A percentile compares a stretch with the other conserved stretches of the same genome.
These are phyloP conservation scores for Macaca nemestrina DNA, from an alignment of 2,113 vertebrate genomes.

Conservation along the genomic window DNA sequence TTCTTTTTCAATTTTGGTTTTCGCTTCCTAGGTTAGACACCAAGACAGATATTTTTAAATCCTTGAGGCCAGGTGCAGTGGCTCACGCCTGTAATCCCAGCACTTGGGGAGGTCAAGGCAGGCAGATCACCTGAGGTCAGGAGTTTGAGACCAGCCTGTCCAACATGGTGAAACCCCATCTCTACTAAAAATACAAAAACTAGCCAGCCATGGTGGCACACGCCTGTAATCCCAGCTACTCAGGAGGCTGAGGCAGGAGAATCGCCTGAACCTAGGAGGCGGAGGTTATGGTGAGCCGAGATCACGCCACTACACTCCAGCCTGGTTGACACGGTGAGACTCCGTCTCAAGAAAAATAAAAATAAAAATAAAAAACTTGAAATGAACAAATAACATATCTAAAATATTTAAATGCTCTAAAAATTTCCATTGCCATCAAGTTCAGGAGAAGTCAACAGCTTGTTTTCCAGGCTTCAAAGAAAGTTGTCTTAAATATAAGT, in stretches of 20 bases:
- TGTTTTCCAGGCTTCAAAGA: slow-evolving; percentile 22
- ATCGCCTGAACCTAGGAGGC: too few relatives aligned
- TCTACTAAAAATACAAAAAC: background rate
- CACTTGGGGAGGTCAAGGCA: too few relatives aligned
- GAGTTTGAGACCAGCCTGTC: background rate
- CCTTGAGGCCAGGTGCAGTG: background rate
- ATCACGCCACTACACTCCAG: too few relatives aligned
- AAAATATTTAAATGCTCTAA: background rate
- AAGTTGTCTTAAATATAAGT: slow-evolving; percentile 6
- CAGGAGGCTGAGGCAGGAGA: too few relatives aligned
- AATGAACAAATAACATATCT: slow-evolving; percentile 25
- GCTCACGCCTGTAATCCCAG: too few relatives aligned
- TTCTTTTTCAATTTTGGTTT: background rate
- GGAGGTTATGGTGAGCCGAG: too few relatives aligned
- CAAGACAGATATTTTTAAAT: background rate
- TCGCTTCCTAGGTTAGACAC: background rate
- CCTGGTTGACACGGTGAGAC: too few relatives aligned
- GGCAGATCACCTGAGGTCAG: background rate
- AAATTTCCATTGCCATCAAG: background rate
- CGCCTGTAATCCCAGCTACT: too few relatives aligned
- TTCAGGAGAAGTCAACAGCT: background rate
- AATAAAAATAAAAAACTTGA: background rate
- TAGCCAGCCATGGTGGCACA: too few relatives aligned
- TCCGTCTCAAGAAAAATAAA: too few relatives aligned
- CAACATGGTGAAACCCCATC: background rate